Percentiles rank a stretch among this genome's conserved stretches.
phyloP scores from a whole-genome alignment of 2,113 vertebrate species.

The Labeo rohita region DNA sequence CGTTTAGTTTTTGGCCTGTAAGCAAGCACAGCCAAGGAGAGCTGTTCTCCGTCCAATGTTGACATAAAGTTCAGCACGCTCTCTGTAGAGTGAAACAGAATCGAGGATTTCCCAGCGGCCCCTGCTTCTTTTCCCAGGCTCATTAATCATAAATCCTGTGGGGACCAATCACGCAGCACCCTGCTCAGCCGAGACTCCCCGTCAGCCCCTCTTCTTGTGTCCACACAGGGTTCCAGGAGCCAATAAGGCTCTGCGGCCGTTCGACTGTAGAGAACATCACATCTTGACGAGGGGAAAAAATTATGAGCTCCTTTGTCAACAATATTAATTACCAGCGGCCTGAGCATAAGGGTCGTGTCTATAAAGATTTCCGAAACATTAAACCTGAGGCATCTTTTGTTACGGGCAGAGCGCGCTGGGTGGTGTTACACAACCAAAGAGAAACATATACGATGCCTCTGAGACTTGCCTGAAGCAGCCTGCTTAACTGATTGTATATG shows the following conservation, averaged over 20 bases:
- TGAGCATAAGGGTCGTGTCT: slow-evolving; percentile 58
- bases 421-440: slow-evolving; percentile 68
- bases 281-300: slow-evolving; percentile 26
- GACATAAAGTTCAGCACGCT: slow-evolving; percentile 44
- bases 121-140: slow-evolving; percentile 60
- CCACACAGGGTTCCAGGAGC: slow-evolving; percentile 39
- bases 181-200: slow-evolving; percentile 51
- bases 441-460: slow-evolving; percentile 69
- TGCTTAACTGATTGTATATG: slow-evolving; percentile 61
- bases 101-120: slow-evolving; percentile 49
- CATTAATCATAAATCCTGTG: slow-evolving; percentile 68
- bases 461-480: slow-evolving; percentile 65
- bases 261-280: slow-evolving; percentile 27
- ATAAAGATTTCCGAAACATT: slow-evolving; percentile 72
- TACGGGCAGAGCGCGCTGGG: slow-evolving; percentile 58
- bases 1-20: background rate
- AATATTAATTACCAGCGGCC: slow-evolving; percentile 61
- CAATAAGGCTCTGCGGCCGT: slow-evolving; percentile 21
- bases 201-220: slow-evolving; percentile 52
- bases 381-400: slow-evolving; percentile 72
- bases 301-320: slow-evolving; percentile 50
- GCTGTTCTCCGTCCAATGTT: slow-evolving; percentile 45
- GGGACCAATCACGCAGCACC: slow-evolving; percentile 57
- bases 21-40: background rate
- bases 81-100: slow-evolving; percentile 31